Base-by-base conservation (phyloP, 2,888 invertebrate genomes). In the Callyntrura sp. region DNA sequence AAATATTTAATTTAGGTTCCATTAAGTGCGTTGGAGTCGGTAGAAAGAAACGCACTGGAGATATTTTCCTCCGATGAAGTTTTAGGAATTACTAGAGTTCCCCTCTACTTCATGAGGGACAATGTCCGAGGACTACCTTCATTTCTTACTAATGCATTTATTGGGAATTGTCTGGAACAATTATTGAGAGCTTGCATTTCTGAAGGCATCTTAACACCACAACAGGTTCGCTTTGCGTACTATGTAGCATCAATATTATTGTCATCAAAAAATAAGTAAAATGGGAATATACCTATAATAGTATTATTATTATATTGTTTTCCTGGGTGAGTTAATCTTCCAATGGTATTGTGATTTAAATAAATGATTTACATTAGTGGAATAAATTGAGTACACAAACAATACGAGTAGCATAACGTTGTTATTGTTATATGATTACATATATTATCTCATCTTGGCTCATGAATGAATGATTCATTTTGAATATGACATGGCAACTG, bases 81-180 rank as follows among this genome's bases (percentile, higher is more conserved):
- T 0, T 45, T 87, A n/a, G 87, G 87, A n/a, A 14, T 87, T 3
- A 81, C 87, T 0, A 17, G 78, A n/a, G 87, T 87, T 11, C 87
- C 87, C 1, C 45, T 87, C 0, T 87, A 81, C 23, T 65, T 51
- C 5, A 51, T 87, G 43, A 4, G 11, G 0, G 81, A 82, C 45
- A 79, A 68, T 11, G 25, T 45, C 8, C 51, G 73, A 4, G 87
- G 87, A 11, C 48, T 87, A 20, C 87, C 87, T 3, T 25, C 70
- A 12, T 87, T 87, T 45, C 48, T 87, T 0, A 81, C 81, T 0
- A 87, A 87, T 25, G n/a, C 81, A 0, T 87, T 87, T 70, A 79
- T 51, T 0, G 87, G 87, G 0, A 81, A 55, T 14, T 43, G 65
- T 0, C 1, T 57, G 35, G 87, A 87, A n/a, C 81, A 87, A 28